Percentiles rank a stretch among this genome's conserved stretches.
Evolutionary conservation across 2,797 vertebrate genomes (phyloP).

Genomic region (Aulostomus chinensis): DNA sequence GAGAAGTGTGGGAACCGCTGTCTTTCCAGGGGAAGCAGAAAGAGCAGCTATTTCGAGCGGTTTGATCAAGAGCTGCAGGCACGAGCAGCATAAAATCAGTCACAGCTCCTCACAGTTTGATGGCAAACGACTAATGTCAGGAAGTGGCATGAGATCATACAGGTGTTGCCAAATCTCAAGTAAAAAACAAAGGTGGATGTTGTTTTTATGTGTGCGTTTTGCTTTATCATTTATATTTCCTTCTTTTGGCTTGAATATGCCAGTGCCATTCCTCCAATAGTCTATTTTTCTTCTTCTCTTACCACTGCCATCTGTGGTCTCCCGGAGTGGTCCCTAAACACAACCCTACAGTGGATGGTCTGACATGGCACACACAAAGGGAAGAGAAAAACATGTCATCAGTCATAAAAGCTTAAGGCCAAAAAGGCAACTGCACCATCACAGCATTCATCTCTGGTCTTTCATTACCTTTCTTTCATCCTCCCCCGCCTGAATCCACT

Average conservation of each 20-base stretch:
- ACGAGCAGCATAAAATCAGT: too few relatives aligned
- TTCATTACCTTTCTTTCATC: constrained; percentile 20
- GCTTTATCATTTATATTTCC: not conserved
- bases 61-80: too few relatives aligned
- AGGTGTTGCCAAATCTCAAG: too few relatives aligned
- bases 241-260: not conserved
- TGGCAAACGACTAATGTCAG: too few relatives aligned
- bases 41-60: too few relatives aligned
- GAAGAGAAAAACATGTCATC: constrained; percentile 52
- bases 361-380: constrained; percentile 20
- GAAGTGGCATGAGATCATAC: too few relatives aligned
- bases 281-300: not conserved
- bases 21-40: too few relatives aligned
- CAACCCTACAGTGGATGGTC: constrained; percentile 23
- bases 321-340: constrained; percentile 31
- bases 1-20: too few relatives aligned
- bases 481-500: constrained; percentile 10
- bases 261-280: constrained; percentile 1
- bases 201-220: too few relatives aligned
- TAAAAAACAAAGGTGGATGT: too few relatives aligned
- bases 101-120: too few relatives aligned
- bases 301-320: constrained; percentile 8
- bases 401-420: constrained; percentile 53
- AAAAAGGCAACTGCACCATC: constrained; percentile 29
- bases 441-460: constrained; percentile 43